phyloP scores from a whole-genome alignment of 2,113 vertebrate genomes.

The Cyanoliseus patagonus region DNA sequence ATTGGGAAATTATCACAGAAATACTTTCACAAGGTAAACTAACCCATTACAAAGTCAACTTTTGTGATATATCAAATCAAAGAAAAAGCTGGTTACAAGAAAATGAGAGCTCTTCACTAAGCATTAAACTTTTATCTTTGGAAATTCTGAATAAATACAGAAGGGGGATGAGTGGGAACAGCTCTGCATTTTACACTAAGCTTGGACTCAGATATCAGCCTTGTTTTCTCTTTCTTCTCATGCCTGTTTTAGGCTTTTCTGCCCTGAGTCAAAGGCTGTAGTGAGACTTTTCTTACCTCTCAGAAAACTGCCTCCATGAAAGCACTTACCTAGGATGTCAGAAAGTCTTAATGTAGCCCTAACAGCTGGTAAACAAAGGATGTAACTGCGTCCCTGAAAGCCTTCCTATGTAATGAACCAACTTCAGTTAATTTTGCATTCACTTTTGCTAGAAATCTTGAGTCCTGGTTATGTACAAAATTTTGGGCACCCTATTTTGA shows the following conservation, averaged over 20 bases:
- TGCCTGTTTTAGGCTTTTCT: not conserved
- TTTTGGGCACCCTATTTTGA: not conserved
- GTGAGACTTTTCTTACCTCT: not conserved
- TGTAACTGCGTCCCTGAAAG: not conserved
- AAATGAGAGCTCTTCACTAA: not conserved
- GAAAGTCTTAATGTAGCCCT: not conserved
- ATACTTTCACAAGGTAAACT: not conserved
- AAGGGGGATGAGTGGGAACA: not conserved
- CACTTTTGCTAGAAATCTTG: not conserved
- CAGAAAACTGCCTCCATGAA: not conserved
- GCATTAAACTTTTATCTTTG: not conserved
- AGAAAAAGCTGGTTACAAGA: not conserved
- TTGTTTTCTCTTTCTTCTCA: not conserved
- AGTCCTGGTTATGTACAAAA: not conserved
- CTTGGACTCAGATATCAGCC: not conserved
- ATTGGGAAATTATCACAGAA: not conserved
- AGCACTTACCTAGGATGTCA: not conserved
- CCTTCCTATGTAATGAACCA: not conserved
- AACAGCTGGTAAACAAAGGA: not conserved
- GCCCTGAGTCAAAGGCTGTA: not conserved
- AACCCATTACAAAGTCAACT: not conserved
- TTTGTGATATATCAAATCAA: not conserved
- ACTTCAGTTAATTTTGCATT: not conserved
- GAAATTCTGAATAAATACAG: not conserved
- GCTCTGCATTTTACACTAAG: not conserved